These are phyloP conservation scores for Taenaris catops DNA, from an alignment of 2,888 invertebrate genomes.

Conservation along the genomic window DNA sequence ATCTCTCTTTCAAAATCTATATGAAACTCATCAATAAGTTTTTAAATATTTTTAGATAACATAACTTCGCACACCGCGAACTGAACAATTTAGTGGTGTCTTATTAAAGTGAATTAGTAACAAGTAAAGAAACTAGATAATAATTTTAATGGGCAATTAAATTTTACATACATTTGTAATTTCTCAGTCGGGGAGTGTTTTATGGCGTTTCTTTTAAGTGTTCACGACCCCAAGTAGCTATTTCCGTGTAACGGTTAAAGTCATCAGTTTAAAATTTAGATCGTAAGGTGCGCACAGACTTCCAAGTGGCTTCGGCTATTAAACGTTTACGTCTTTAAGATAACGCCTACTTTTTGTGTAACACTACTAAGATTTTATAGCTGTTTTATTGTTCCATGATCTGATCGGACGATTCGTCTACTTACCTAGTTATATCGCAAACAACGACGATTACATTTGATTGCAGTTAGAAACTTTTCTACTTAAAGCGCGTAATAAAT, in stretches of 20 bases:
- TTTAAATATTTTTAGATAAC: too few species aligned
- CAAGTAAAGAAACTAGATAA: constrained; percentile 7
- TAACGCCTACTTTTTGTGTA: constrained; percentile 66
- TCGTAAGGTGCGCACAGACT: constrained; percentile 48
- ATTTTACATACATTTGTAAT: constrained; percentile 21
- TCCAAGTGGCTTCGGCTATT: constrained; percentile 53
- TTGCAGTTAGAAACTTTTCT: constrained; percentile 31
- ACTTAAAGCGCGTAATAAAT: too few species aligned
- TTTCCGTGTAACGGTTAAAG: constrained; percentile 60
- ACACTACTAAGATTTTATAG: constrained; percentile 60
- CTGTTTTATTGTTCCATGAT: constrained; percentile 64
- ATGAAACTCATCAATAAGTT: too few species aligned
- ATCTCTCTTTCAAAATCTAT: too few species aligned
- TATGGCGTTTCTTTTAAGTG: constrained; percentile 36
- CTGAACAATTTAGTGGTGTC: too few species aligned
- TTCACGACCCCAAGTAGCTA: constrained; percentile 58
- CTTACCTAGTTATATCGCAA: constrained; percentile 51
- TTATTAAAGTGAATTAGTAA: too few species aligned
- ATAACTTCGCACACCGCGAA: too few species aligned
- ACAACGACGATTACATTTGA: constrained; percentile 46
- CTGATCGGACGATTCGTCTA: constrained; percentile 47
- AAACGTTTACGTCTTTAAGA: constrained; percentile 69
- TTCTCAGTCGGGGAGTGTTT: constrained; percentile 17
- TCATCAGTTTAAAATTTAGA: constrained; percentile 71
- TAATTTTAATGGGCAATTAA: constrained; percentile 20